Evolutionary conservation across 2,113 vertebrate species (phyloP).

Genomic region (Dasyprocta punctata): DNA sequence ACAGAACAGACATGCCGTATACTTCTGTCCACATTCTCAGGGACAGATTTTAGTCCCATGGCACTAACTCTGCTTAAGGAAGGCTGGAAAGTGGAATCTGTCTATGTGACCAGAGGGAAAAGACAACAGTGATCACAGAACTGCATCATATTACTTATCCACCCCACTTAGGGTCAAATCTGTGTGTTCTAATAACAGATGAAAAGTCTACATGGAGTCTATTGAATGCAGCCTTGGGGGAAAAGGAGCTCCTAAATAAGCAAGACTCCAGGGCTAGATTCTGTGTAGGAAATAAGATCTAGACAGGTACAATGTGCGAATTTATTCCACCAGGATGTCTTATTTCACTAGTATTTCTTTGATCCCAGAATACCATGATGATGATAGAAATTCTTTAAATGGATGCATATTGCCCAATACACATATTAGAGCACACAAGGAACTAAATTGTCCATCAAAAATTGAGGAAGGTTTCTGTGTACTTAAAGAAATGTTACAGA

Average conservation of each 20-base stretch:
- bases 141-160: neutral
- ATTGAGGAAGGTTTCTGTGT: neutral
- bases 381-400: neutral
- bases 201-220: neutral
- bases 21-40: neutral
- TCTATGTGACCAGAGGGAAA: neutral
- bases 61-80: neutral
- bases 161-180: neutral
- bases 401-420: neutral
- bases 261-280: neutral
- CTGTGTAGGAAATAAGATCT: neutral
- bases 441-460: neutral
- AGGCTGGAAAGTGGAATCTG: neutral
- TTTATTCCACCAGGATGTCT: neutral
- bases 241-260: accelerated
- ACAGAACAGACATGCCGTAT: accelerated
- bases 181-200: too few species aligned
- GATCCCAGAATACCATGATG: neutral
- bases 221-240: too few species aligned
- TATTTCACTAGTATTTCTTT: neutral
- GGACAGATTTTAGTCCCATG: neutral
- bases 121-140: neutral
- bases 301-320: neutral
- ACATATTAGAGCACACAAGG: neutral
- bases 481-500: neutral